Conservation (phyloP, 2,888 invertebrate genomes). For the Apamea crenata region DNA sequence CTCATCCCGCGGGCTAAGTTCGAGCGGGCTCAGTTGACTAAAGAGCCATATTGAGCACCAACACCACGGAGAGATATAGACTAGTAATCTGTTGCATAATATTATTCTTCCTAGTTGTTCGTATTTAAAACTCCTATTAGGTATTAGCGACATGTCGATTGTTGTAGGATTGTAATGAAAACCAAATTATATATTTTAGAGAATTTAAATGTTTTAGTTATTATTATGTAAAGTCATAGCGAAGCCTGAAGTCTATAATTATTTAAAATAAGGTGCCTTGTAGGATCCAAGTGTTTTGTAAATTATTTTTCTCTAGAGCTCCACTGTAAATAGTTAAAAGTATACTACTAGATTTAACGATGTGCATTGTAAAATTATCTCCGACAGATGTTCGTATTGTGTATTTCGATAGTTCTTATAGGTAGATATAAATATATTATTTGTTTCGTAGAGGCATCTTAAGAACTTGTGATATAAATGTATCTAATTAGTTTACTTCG, state of each 20-base stretch:
- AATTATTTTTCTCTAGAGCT: conserved; percentile 86
- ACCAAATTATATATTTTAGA: conserved; percentile 91
- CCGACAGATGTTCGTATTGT: conserved; percentile 81
- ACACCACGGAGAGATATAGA: conserved; percentile 80
- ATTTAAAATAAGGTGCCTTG: conserved; percentile 89
- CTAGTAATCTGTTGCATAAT: conserved; percentile 90
- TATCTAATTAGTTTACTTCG: conserved; percentile 86
- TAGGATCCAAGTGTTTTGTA: conserved; percentile 87
- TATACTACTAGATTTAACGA: conserved; percentile 87
- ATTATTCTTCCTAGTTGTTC: conserved; percentile 89
- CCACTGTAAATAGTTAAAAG: conserved; percentile 89
- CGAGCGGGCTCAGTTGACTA: no score
- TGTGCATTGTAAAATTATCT: conserved; percentile 86
- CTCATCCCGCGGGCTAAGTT: no score
- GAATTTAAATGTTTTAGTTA: conserved; percentile 89
- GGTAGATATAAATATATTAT: conserved; percentile 88
- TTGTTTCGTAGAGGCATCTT: conserved; percentile 90
- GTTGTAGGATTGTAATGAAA: conserved; percentile 89
- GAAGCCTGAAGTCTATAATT: conserved; percentile 89
- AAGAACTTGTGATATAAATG: conserved; percentile 90
- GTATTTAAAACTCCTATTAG: conserved; percentile 90
- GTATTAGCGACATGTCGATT: conserved; percentile 88
- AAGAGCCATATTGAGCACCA: conserved; percentile 80
- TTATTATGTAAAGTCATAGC: conserved; percentile 89
- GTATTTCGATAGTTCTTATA: conserved; percentile 82